Evolutionary conservation across 2,888 invertebrate genomes (phyloP), one percentile per base, ranked within the genome.

Genomic region (Muscina levida): DNA sequence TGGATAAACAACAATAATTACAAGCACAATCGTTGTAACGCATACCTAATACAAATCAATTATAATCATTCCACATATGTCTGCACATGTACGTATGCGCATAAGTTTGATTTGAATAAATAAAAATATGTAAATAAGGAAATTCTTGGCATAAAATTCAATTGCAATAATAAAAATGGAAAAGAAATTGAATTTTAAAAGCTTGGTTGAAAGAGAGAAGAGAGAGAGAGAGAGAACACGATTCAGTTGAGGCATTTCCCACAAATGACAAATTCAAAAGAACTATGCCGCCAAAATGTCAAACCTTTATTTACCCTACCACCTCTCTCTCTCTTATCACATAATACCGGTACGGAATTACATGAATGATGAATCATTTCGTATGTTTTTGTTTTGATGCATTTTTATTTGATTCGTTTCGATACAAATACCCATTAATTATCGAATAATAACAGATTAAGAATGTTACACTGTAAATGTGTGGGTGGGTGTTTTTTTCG

Each of bases 241-340:
- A 76, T 46, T n/a, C n/a, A n/a, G n/a, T n/a, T n/a, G 8, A 57
- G 73, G 73, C 80, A 81, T 77, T 71, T 71, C 77, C 77, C 42
- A 59, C 73, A 74, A 81, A 81, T 81, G 80, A 81, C 77, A 77
- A 77, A 77, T 71, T 67, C 59, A 65, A 71, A 70, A 73, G 51
- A 66, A 57, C 66, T 70, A 74, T 77, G 67, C 80, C 77, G 80
- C 77, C 77, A 74, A 81, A 81, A 67, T 62, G 22, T 8, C 15
- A 4, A 2, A 31, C 26, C 37, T 6, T 31, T n/a, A n/a, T n/a
- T 31, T 3, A 13, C 57, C 57, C 13, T 26, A 13, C n/a, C 31
- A 8, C 17, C 57, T 37, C 11, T 22, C 22, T 8, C 53, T 5
- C 24, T 24, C 24, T 10, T 11, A 0, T 48, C 8, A 11, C 19